Percentiles rank a stretch among this genome's conserved stretches.
These are phyloP conservation scores for Trissonchulus sp. DNA, from an alignment of 2,888 invertebrate species.

Conservation along the genomic window DNA sequence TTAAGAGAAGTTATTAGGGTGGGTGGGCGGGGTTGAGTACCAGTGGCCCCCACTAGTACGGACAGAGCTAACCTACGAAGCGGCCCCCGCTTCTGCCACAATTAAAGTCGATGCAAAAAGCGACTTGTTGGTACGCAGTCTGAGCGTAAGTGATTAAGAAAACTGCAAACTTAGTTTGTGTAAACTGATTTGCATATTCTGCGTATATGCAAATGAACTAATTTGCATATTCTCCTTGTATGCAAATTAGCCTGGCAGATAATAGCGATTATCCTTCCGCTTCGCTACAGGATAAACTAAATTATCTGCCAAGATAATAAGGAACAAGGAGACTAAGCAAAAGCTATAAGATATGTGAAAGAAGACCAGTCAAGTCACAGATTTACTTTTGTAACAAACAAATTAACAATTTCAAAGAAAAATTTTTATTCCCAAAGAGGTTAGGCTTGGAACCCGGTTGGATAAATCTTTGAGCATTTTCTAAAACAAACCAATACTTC, in stretches of 20 bases:
- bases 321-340: background rate
- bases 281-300: background rate
- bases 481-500: constrained; percentile 1
- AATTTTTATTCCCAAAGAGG: background rate
- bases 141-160: constrained; percentile 6
- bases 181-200: constrained; percentile 18
- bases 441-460: background rate
- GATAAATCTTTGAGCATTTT: background rate
- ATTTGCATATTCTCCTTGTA: no score
- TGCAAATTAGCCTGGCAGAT: background rate
- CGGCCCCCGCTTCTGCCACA: background rate
- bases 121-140: constrained; percentile 2
- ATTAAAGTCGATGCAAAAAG: background rate
- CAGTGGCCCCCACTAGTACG: background rate
- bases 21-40: background rate
- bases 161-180: background rate
- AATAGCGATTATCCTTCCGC: constrained; percentile 3
- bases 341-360: background rate
- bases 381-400: background rate
- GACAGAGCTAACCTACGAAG: no score
- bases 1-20: background rate
- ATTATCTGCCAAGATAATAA: background rate
- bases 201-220: no score
- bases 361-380: background rate
- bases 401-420: background rate